A percentile compares a stretch with the other conserved stretches of the same genome.
phyloP scores from a whole-genome alignment of 2,797 vertebrate genomes.

The Ateles fusciceps region DNA sequence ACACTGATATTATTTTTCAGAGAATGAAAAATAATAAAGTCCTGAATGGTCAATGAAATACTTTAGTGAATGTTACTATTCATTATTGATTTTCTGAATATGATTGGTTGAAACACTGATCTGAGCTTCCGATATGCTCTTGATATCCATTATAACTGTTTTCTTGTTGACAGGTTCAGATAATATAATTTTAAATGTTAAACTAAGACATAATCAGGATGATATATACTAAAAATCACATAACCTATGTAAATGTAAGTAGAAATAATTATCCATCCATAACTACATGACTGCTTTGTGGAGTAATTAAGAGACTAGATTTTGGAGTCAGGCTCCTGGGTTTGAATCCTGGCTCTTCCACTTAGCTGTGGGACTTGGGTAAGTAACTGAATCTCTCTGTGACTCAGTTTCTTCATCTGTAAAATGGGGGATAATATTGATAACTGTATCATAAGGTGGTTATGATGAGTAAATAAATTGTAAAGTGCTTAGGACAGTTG shows the following conservation, averaged over 20 bases:
- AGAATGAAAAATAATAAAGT: conserved; percentile 42
- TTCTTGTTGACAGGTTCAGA: not conserved
- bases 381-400: not conserved
- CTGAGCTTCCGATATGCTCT: not conserved
- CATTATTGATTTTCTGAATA: conserved; percentile 40
- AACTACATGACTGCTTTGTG: not conserved
- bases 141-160: not conserved
- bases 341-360: not conserved
- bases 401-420: not conserved
- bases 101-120: conserved; percentile 6
- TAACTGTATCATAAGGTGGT: not conserved
- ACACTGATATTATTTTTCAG: not conserved
- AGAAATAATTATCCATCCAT: not conserved
- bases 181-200: conserved; percentile 27
- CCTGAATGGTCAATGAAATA: not conserved
- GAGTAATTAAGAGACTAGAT: not conserved
- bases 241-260: not conserved
- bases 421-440: not conserved
- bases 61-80: not conserved
- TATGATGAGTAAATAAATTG: not conserved
- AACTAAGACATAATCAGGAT: not conserved
- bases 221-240: not conserved
- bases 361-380: not conserved
- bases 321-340: not conserved
- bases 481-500: not conserved